These are phyloP conservation scores for Drosophila infuscata DNA, from an alignment of 2,888 invertebrate genomes.

Conservation along the genomic window DNA sequence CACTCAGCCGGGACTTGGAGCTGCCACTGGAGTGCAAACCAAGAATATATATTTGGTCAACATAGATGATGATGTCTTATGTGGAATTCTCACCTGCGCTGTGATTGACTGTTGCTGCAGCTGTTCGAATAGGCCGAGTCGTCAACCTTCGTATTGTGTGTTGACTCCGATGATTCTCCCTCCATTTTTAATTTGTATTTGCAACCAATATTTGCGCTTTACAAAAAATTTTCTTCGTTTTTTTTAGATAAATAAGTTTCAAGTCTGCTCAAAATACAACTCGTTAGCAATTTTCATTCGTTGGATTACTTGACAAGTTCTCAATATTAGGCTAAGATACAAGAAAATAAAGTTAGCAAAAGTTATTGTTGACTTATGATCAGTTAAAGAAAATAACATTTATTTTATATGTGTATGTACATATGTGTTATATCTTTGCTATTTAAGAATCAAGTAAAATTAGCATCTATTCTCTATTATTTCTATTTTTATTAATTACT, in stretches of 20 bases:
- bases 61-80: neutral
- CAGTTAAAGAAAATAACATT: neutral
- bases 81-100: conserved; percentile 88
- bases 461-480: neutral
- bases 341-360: neutral
- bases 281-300: neutral
- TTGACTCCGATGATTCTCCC: conserved; percentile 82
- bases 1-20: conserved; percentile 90
- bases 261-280: neutral
- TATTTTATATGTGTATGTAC: too few species aligned
- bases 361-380: neutral
- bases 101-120: conserved; percentile 93
- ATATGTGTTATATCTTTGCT: too few species aligned
- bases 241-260: neutral
- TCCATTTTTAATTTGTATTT: conserved; percentile 72
- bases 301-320: neutral
- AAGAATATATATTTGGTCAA: neutral
- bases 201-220: neutral
- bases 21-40: conserved; percentile 87
- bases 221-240: neutral
- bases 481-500: neutral
- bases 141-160: conserved; percentile 86
- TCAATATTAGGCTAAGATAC: conserved; percentile 1
- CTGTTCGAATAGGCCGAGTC: conserved; percentile 94
- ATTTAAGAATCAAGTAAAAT: neutral